A percentile compares a stretch with the other conserved stretches of the same genome.
Evolutionary conservation across 2,797 vertebrate genomes (phyloP).

Genomic region (Adrianichthys oophorus): DNA sequence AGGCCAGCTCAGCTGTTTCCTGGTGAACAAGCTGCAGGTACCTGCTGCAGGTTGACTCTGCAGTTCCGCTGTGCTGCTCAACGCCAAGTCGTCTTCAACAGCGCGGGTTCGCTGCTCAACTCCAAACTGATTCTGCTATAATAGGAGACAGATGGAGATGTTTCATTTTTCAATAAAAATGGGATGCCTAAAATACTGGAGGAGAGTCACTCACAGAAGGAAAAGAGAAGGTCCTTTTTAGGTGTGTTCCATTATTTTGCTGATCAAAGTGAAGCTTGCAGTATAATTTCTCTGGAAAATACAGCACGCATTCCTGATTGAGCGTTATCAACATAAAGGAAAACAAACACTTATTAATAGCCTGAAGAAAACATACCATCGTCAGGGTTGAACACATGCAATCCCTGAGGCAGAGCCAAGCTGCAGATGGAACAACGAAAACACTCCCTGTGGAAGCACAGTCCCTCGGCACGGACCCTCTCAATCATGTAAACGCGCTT

Average conservation of each 20-base stretch:
- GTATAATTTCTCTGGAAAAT: slow-evolving; percentile 87
- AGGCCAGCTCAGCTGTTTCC: slow-evolving; percentile 86
- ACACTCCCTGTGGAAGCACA: slow-evolving; percentile 96
- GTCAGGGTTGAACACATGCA: slow-evolving; percentile 87
- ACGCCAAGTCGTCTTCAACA: slow-evolving; percentile 58
- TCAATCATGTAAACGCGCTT: slow-evolving; percentile 94
- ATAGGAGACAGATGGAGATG: not conserved
- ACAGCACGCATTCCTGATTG: no score
- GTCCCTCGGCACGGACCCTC: slow-evolving; percentile 89
- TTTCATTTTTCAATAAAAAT: not conserved
- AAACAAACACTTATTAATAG: not conserved
- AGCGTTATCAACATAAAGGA: not conserved
- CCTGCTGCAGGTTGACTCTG: slow-evolving; percentile 83
- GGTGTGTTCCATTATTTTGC: slow-evolving; percentile 81
- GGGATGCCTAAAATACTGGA: not conserved
- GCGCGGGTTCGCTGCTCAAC: slow-evolving; percentile 59
- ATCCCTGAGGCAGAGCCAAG: slow-evolving; percentile 84
- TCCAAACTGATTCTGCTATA: slow-evolving; percentile 68
- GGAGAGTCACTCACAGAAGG: slow-evolving; percentile 66
- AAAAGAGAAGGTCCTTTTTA: slow-evolving; percentile 77
- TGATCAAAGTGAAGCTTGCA: slow-evolving; percentile 94
- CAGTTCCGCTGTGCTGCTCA: slow-evolving; percentile 49
- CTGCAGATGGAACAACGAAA: slow-evolving; percentile 90
- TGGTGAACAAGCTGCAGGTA: slow-evolving; percentile 88
- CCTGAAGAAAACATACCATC: slow-evolving; percentile 76